Base-by-base conservation (phyloP, 2,888 invertebrate genomes). In the Leucophenga maculata region DNA sequence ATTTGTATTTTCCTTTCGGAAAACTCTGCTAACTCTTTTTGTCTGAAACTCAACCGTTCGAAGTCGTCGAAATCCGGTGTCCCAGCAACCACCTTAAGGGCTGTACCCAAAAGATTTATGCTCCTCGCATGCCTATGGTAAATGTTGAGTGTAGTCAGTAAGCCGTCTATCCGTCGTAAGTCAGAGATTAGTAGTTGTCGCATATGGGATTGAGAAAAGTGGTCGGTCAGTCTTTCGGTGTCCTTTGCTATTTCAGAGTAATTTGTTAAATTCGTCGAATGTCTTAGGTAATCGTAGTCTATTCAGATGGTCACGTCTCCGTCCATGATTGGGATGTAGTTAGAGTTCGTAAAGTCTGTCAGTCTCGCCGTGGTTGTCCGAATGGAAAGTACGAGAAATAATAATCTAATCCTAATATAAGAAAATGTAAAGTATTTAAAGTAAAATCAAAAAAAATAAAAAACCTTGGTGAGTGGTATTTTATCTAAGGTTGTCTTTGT, bases 151-250 rank as follows among this genome's bases (percentile, higher is more conserved):
- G 67, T 44, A 11, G 11, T 18, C 14, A 67, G 13, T 4, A 67
- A 22, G 18, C 44, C 46, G 6, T 26, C 14, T 18, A 57, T 39
- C 11, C 55, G 67, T n/a, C 11, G 3, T 57, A 44, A 16, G 57
- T 39, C 55, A 1, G 57, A 39, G 11, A 32, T 60, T 3, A 60
- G 14, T 14, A 60, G 50, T 22, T 52, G n/a, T 6, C 16, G 31
- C 67, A 67, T 70, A 18, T 68, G 65, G 1, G 31, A 68, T n/a
- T 60, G 64, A 13, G 68, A 55, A 16, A 64, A 70, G 20, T 57
- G 67, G 3, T 14, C 46, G 20, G 11, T 52, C 6, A 70, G 13
- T n/a, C n/a, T n/a, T n/a, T n/a, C n/a, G n/a, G 62, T 68, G 1
- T 71, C 65, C n/a, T 31, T n/a, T 9, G 26, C 44, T 46, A 71